phyloP scores from a whole-genome alignment of 2,888 invertebrate genomes.

The Panopea generosa region DNA sequence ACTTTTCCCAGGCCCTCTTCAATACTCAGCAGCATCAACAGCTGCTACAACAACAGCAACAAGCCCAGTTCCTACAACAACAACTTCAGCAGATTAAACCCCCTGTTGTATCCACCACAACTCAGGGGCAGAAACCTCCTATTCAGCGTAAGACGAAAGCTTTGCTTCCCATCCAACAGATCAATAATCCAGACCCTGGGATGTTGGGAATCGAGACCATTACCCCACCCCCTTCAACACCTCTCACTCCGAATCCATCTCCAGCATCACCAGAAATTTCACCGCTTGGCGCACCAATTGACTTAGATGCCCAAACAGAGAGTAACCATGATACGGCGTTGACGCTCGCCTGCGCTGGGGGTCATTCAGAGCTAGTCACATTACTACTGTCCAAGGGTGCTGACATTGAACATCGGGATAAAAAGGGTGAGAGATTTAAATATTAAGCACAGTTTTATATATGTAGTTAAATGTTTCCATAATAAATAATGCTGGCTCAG shows the following conservation, averaged over 20 bases:
- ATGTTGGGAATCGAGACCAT: constrained; percentile 69
- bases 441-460: too few relatives aligned
- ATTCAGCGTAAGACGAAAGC: constrained; percentile 62
- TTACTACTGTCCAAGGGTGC: constrained; percentile 96
- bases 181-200: constrained; percentile 52
- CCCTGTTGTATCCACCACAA: constrained; percentile 54
- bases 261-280: constrained; percentile 79
- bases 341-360: constrained; percentile 97
- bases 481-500: too few relatives aligned
- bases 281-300: constrained; percentile 87
- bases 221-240: constrained; percentile 78
- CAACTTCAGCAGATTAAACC: constrained; percentile 84
- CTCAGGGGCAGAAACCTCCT: constrained; percentile 54
- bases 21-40: constrained; percentile 68
- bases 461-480: too few relatives aligned
- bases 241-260: constrained; percentile 80
- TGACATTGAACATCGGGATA: constrained; percentile 98
- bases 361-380: constrained; percentile 96
- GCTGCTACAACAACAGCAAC: constrained; percentile 72
- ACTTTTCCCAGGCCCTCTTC: constrained; percentile 65
- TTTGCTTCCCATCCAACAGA: constrained; percentile 57
- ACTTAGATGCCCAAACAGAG: constrained; percentile 99
- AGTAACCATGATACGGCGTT: constrained; percentile 99
- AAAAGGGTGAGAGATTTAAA: constrained; percentile 89
- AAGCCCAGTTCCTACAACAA: constrained; percentile 77